Conservation (phyloP, 1,140 invertebrate genomes). For the Kradibia gibbosae region DNA sequence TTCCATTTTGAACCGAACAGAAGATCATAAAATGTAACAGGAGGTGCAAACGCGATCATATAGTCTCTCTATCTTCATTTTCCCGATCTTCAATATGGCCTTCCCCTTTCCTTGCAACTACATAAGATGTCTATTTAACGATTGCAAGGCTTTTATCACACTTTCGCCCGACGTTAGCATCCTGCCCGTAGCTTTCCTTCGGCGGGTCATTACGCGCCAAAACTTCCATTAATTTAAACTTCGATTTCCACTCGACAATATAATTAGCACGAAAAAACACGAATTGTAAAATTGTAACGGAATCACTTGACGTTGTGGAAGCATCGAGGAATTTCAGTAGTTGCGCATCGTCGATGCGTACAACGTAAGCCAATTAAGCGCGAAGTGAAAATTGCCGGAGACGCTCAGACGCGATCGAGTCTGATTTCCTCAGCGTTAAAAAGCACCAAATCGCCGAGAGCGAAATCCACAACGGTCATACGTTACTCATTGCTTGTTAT, state of each 20-base stretch:
- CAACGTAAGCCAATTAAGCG: neutral
- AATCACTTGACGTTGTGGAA: neutral
- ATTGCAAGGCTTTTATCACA: slow-evolving; percentile 43
- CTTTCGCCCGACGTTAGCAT: slow-evolving; percentile 35
- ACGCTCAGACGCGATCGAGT: too few relatives aligned
- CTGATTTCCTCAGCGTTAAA: too few relatives aligned
- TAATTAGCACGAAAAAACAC: too few relatives aligned
- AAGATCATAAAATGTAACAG: neutral
- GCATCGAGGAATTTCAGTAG: neutral
- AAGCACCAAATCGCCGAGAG: too few relatives aligned
- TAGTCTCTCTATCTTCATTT: neutral
- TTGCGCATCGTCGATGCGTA: neutral
- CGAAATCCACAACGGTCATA: too few relatives aligned
- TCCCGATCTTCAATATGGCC: neutral
- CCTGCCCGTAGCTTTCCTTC: neutral
- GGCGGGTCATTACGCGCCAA: neutral
- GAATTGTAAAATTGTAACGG: slow-evolving; percentile 28
- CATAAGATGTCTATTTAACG: slow-evolving; percentile 37
- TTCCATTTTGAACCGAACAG: neutral
- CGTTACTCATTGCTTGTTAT: too few relatives aligned
- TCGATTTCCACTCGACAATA: too few relatives aligned
- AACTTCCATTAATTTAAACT: too few relatives aligned
- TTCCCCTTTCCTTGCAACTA: neutral
- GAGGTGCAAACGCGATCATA: neutral
- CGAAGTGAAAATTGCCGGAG: neutral